A percentile compares a stretch with the other conserved stretches of the same genome.
These are phyloP conservation scores for Capreolus pygargus DNA, from an alignment of 2,113 vertebrate species.

Conservation along the genomic window DNA sequence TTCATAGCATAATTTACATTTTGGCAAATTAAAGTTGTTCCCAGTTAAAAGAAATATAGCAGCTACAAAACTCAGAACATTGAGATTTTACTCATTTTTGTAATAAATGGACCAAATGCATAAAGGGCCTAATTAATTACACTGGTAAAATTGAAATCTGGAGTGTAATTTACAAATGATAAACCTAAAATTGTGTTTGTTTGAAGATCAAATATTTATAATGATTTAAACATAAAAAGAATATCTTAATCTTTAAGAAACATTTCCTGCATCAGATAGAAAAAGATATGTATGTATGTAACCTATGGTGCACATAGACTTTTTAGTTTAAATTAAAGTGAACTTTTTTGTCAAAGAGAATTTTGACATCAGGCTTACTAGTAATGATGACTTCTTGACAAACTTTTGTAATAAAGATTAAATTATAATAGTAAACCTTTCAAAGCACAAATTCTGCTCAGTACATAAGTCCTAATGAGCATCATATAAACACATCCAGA, in stretches of 20 bases:
- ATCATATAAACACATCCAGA: neutral
- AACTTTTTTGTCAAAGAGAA: neutral
- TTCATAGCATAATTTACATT: neutral
- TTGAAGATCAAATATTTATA: neutral
- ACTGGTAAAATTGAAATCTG: neutral
- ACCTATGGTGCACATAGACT: fast-evolving
- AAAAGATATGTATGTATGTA: neutral
- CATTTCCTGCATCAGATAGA: neutral
- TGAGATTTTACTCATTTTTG: neutral
- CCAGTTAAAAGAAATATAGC: neutral
- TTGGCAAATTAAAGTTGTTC: neutral
- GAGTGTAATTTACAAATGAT: neutral
- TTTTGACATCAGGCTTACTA: neutral
- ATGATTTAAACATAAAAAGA: neutral
- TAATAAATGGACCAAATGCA: neutral
- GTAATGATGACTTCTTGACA: neutral
- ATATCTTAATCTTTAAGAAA: neutral
- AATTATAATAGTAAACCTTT: neutral
- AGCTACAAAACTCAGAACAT: neutral
- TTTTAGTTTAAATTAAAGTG: neutral
- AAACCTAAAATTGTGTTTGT: neutral
- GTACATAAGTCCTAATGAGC: neutral
- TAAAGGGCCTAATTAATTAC: neutral
- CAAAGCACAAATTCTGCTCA: neutral
- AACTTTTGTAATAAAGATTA: conserved; percentile 3